These are phyloP conservation scores for Pseudomyrmex flavicornis DNA, from an alignment of 1,140 invertebrate genomes.

Conservation along the genomic window DNA sequence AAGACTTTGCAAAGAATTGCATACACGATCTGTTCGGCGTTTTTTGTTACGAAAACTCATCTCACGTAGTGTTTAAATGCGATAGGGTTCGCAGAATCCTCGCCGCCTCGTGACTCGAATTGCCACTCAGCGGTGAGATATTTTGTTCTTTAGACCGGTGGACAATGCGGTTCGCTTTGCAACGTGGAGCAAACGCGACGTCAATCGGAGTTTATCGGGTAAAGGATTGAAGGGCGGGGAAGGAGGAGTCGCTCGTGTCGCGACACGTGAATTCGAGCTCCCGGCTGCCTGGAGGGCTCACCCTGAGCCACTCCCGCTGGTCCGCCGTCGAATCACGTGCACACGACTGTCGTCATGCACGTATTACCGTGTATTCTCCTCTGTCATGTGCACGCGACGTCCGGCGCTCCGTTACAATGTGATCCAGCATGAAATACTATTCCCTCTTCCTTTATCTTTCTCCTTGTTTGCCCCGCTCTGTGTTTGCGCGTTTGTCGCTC, in stretches of 20 bases:
- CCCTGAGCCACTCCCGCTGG: slow-evolving; percentile 36
- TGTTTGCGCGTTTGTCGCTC: slow-evolving; percentile 46
- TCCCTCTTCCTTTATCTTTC: slow-evolving; percentile 58
- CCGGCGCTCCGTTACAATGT: slow-evolving; percentile 51
- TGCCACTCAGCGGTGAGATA: slow-evolving; percentile 30
- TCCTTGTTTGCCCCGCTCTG: slow-evolving; percentile 37
- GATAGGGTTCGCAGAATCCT: neutral
- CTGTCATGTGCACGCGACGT: slow-evolving; percentile 68
- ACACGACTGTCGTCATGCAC: slow-evolving; percentile 67
- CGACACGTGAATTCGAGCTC: slow-evolving; percentile 72
- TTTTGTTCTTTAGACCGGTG: slow-evolving; percentile 39
- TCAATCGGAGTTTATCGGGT: slow-evolving; percentile 35
- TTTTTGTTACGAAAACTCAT: neutral
- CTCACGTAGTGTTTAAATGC: neutral
- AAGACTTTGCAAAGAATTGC: neutral
- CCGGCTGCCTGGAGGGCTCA: slow-evolving; percentile 52
- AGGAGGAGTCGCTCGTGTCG: slow-evolving; percentile 63
- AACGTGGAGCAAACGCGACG: slow-evolving; percentile 25
- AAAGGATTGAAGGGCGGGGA: slow-evolving; percentile 7
- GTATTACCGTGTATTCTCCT: slow-evolving; percentile 65
- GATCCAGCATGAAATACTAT: slow-evolving; percentile 55
- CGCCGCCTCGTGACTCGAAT: slow-evolving; percentile 14
- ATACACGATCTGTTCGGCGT: neutral
- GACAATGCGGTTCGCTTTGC: slow-evolving; percentile 46
- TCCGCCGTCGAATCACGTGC: slow-evolving; percentile 70